Base-by-base conservation (phyloP, 2,888 invertebrate species). In the Metalampra italica region DNA sequence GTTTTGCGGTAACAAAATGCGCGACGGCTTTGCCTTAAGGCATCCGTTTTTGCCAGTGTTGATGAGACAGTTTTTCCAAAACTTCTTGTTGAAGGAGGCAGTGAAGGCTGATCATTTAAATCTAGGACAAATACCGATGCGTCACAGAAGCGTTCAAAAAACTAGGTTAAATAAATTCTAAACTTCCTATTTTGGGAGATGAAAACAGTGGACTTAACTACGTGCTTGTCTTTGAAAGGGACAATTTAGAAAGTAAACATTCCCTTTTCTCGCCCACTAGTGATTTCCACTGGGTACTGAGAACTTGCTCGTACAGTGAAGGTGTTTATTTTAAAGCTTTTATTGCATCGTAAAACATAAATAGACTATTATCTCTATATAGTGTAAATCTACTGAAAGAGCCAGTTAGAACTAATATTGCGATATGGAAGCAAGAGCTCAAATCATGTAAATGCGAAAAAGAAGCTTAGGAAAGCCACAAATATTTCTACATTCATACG, bases 41-140 rank as follows among this genome's bases (percentile, higher is more conserved):
- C 11, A 7, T 8, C 32, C 7, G 3, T n/a, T 36, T 36, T 32
- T 32, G 11, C 14, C 14, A 14, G 1, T 7, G 40, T 51, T 53
- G 51, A 59, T 54, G 59, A 59, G 54, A 53, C 52, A 67, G 65
- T 72, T 76, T 77, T 77, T 75, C 68, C 66, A 55, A 53, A 69
- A 67, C 57, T 75, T 78, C 71, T 77, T 71, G 62, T 64, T 55
- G 54, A 66, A 67, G 64, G 64, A 67, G 66, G 68, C 64, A 66
- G 64, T 62, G 68, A 71, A 74, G 71, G 71, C 62, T 68, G 75
- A 72, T 72, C 74, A 74, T 74, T 78, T 64, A 77, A 83, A 83
- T 80, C 73, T 79, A 70, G 77, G 75, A 72, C 80, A 70, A 77
- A 83, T 84, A 74, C 80, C 79, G 64, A 71, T 64, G 73, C 82